Evolutionary conservation across 2,113 vertebrate genomes (phyloP).

Genomic region (Cyanoderma ruficeps): DNA sequence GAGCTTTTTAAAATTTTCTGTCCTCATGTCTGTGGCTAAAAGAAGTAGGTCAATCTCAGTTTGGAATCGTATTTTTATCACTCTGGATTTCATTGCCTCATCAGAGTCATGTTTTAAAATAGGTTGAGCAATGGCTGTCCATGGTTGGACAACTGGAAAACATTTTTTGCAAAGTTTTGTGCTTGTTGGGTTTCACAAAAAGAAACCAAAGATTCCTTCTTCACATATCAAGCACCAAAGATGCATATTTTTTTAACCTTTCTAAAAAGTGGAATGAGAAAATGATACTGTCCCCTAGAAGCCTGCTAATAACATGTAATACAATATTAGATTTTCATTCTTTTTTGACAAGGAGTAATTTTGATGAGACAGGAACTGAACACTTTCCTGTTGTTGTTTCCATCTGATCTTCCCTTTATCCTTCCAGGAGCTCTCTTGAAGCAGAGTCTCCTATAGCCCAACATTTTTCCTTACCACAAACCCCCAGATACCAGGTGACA

Average conservation of each 20-base stretch:
- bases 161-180: background rate
- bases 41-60: background rate
- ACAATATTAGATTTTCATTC: background rate
- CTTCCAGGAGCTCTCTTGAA: background rate
- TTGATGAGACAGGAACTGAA: background rate
- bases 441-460: background rate
- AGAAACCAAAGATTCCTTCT: background rate
- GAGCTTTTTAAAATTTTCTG: background rate
- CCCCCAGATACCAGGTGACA: background rate
- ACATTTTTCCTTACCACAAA: background rate
- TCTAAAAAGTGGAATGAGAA: background rate
- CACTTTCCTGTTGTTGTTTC: background rate
- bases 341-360: background rate
- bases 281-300: background rate
- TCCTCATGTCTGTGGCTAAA: background rate
- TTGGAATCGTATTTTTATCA: background rate
- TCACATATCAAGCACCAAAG: background rate
- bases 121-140: rapidly evolving
- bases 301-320: background rate
- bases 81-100: background rate
- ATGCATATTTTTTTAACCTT: background rate
- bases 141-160: background rate
- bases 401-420: background rate
- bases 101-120: background rate
- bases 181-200: background rate